Conservation (phyloP, 2,113 vertebrate species). For the Coptodon rendalli region DNA sequence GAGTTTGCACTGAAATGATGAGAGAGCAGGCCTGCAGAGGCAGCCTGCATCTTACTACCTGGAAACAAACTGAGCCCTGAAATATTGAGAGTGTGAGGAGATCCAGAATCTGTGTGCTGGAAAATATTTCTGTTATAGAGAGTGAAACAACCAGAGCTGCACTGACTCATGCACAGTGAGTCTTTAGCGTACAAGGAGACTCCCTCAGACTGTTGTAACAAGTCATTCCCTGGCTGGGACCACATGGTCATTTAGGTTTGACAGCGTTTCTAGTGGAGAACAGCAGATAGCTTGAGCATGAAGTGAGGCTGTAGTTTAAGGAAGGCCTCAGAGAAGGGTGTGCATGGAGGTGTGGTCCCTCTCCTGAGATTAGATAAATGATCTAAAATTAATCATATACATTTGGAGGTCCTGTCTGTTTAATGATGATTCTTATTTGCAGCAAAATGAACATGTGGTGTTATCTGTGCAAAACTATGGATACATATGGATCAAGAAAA, state of each 20-base stretch:
- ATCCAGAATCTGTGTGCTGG: neutral
- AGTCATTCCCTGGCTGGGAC: neutral
- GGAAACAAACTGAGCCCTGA: neutral
- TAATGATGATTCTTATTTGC: rapidly evolving
- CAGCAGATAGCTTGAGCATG: neutral
- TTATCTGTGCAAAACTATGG: too few relatives aligned
- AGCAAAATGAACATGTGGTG: too few relatives aligned
- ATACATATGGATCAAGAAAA: rapidly evolving
- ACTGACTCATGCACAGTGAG: neutral
- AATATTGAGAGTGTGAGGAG: neutral
- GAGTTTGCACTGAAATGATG: neutral
- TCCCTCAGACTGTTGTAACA: neutral
- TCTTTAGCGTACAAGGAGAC: too few relatives aligned
- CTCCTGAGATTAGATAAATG: too few relatives aligned
- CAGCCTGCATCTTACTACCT: neutral
- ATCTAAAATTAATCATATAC: too few relatives aligned
- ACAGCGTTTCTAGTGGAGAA: rapidly evolving
- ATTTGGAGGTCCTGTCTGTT: too few relatives aligned
- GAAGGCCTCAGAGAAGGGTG: too few relatives aligned
- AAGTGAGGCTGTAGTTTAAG: neutral
- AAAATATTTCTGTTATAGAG: neutral
- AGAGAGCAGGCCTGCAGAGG: neutral
- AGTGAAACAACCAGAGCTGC: neutral
- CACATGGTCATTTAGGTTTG: neutral
- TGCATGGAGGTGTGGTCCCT: too few relatives aligned